Evolutionary conservation across 2,888 invertebrate genomes (phyloP).

Genomic region (Hypomecis atomaria): DNA sequence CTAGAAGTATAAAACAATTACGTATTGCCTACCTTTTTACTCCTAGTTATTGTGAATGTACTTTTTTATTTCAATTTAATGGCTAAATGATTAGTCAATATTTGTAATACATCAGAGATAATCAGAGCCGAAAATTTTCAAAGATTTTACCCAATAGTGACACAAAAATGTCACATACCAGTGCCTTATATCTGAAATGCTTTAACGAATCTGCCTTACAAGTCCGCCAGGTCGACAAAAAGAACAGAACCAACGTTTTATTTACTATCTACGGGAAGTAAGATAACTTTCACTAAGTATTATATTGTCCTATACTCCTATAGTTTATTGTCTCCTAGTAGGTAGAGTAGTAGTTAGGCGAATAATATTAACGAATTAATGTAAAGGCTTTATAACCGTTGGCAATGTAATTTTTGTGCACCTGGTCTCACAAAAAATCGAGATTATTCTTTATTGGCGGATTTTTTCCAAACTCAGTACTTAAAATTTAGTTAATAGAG

Average conservation of each 20-base stretch:
- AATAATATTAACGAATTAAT: slow-evolving; percentile 39
- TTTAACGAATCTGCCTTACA: slow-evolving; percentile 43
- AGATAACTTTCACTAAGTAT: slow-evolving; percentile 29
- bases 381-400: slow-evolving; percentile 70
- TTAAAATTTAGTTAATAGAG: no score
- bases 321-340: slow-evolving; percentile 46
- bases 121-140: neutral
- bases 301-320: slow-evolving; percentile 45
- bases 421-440: slow-evolving; percentile 67
- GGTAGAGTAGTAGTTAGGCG: slow-evolving; percentile 60
- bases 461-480: neutral
- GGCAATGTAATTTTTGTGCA: slow-evolving; percentile 82
- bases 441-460: slow-evolving; percentile 52
- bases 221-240: slow-evolving; percentile 82
- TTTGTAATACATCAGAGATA: neutral
- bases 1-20: no score
- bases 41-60: no score
- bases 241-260: slow-evolving; percentile 76
- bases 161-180: slow-evolving; percentile 28
- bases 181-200: slow-evolving; percentile 48
- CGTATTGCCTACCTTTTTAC: no score
- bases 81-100: no score
- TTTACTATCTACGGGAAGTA: slow-evolving; percentile 47
- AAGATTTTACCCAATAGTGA: slow-evolving; percentile 20
- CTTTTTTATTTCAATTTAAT: no score